These are phyloP conservation scores for Heloderma charlesbogerti DNA, from an alignment of 2,113 vertebrate species.

Conservation along the genomic window DNA sequence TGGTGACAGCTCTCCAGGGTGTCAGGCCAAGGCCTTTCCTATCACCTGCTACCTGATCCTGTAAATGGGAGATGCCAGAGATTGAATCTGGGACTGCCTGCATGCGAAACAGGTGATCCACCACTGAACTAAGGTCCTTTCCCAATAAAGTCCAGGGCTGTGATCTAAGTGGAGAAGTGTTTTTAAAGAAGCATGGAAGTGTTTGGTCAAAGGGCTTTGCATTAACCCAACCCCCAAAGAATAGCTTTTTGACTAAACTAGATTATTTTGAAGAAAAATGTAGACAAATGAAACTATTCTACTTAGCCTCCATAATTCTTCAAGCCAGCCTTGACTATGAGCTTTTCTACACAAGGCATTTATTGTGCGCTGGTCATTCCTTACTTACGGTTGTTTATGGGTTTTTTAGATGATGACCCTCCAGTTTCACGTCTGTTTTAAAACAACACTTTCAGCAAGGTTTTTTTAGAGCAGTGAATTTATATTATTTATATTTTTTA, in stretches of 20 bases:
- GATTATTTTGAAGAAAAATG: background rate
- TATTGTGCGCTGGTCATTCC: too few species aligned
- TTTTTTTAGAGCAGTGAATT: too few species aligned
- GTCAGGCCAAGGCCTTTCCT: background rate
- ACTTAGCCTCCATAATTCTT: background rate
- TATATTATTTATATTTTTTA: too few species aligned
- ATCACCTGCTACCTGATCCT: background rate
- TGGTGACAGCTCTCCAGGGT: background rate
- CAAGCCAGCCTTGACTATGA: background rate
- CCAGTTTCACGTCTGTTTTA: too few species aligned
- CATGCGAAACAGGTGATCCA: too few species aligned
- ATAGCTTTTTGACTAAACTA: background rate
- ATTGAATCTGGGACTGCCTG: background rate
- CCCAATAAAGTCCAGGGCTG: background rate
- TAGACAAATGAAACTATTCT: background rate
- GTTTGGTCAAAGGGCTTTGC: background rate
- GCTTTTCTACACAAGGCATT: background rate
- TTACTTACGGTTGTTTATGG: too few species aligned
- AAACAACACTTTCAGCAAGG: too few species aligned
- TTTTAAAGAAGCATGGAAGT: background rate
- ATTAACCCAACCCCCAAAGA: too few species aligned
- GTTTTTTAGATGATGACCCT: too few species aligned
- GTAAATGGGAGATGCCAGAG: background rate
- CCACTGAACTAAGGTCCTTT: background rate
- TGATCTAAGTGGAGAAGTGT: background rate